Percentiles rank a stretch among this genome's conserved stretches.
Evolutionary conservation across 2,113 vertebrate species (phyloP).

Genomic region (Camelus dromedarius): DNA sequence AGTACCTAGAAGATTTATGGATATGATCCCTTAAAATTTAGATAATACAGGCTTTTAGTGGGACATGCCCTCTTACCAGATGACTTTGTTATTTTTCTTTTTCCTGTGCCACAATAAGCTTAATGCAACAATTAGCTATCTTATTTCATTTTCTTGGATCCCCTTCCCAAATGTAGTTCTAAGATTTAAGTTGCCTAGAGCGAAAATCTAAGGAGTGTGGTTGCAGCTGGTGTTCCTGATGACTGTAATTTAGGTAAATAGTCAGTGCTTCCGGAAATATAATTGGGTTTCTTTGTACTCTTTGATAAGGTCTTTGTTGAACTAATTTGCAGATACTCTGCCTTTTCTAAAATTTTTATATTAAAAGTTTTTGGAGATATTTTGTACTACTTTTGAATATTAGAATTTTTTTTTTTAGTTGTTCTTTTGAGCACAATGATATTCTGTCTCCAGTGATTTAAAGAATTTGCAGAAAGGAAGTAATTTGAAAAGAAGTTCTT

Average conservation of each 20-base stretch:
- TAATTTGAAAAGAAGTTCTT: background rate
- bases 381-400: background rate
- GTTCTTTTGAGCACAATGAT: background rate
- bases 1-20: background rate
- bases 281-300: conserved; percentile 63
- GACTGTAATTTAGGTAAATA: conserved; percentile 75
- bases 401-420: background rate
- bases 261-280: conserved; percentile 65
- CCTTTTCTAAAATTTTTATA: conserved; percentile 59
- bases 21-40: conserved; percentile 29
- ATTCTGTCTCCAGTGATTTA: background rate
- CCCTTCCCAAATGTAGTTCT: conserved; percentile 62
- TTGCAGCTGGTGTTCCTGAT: conserved; percentile 69
- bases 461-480: background rate
- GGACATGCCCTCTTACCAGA: conserved; percentile 20
- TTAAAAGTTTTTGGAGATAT: conserved; percentile 19
- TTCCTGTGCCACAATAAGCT: conserved; percentile 18
- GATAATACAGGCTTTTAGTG: conserved; percentile 27
- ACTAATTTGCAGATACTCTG: conserved; percentile 52
- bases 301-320: conserved; percentile 66
- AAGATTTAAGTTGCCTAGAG: conserved; percentile 68
- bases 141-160: conserved; percentile 71
- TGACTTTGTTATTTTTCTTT: background rate
- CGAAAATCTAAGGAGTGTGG: conserved; percentile 58
- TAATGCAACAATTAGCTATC: conserved; percentile 74